Base-by-base conservation (phyloP, 2,888 invertebrate genomes). In the Linyphia triangularis region DNA sequence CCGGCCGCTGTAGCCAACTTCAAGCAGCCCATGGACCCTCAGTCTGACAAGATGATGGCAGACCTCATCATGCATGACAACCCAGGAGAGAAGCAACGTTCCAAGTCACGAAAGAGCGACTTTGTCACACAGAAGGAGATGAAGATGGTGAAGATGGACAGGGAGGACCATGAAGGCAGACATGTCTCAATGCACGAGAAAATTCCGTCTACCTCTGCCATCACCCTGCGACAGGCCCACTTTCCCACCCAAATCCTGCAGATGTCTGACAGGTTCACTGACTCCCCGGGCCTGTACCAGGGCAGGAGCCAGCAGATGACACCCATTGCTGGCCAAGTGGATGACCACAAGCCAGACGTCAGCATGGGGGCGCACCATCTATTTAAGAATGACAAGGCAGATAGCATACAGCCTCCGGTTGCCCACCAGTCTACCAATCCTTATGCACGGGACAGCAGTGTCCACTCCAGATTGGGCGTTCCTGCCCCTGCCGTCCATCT, bases 361-460 rank as follows among this genome's bases (percentile, higher is more conserved):
- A 22, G 59, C 26, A n/a, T 72, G 2, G 70, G 67, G 19, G 70
- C 69, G 22, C 72, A 81, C 19, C 85, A 83, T 37, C 78, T 72
- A 19, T 81, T 61, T 19, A 85, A 89, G 61, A 75, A 30, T 37
- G 75, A 79, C 37, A 24, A 19, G 10, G 43, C 61, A 30, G 75
- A 70, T 28, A 72, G 67, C 13, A 82, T 85, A 16, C 88, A 79
- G 33, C 90, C 90, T 24, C 90, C 89, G 67, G 84, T 77, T n/a
- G 90, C 90, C n/a, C 90, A 90, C 73, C 90, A 90, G 75, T 84
- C 85, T n/a, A 89, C 89, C 33, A 88, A 81, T 78, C 90, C 85
- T 22, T 88, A 82, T 59, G 65, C 28, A 7, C 22, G 33, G 4
- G 30, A 19, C 13, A n/a, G n/a, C n/a, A n/a, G n/a, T n/a, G n/a